Evolutionary conservation across 2,888 invertebrate species (phyloP).

Genomic region (Osedax fenrisi): DNA sequence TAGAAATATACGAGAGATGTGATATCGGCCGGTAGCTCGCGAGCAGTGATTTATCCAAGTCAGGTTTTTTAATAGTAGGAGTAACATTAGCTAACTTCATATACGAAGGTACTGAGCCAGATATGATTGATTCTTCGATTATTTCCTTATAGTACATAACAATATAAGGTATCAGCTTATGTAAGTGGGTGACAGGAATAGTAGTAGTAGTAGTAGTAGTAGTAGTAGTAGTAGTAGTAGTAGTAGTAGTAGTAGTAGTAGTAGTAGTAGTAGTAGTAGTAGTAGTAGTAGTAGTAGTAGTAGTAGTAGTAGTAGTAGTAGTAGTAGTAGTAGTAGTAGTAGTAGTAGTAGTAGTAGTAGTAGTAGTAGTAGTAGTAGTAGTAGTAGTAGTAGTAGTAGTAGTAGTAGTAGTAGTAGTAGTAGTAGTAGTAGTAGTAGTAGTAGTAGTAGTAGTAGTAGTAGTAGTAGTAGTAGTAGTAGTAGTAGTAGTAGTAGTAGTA

Average conservation of each 20-base stretch:
- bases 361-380: background rate
- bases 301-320: background rate
- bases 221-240: background rate
- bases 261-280: background rate
- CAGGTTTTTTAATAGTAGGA: too few species aligned
- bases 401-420: background rate
- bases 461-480: background rate
- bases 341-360: slow-evolving; percentile 3
- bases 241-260: background rate
- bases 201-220: slow-evolving; percentile 5
- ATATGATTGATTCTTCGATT: too few species aligned
- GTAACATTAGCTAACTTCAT: too few species aligned
- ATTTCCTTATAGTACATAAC: too few species aligned
- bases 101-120: too few species aligned
- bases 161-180: too few species aligned
- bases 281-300: background rate
- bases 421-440: background rate
- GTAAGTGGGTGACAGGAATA: background rate
- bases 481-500: background rate
- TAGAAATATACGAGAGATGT: too few species aligned
- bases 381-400: background rate
- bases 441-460: slow-evolving; percentile 3
- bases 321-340: background rate
- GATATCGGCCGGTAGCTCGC: too few species aligned
- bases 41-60: too few species aligned